Conservation (phyloP, 2,888 invertebrate species). For the Eubasilissa splendida region DNA sequence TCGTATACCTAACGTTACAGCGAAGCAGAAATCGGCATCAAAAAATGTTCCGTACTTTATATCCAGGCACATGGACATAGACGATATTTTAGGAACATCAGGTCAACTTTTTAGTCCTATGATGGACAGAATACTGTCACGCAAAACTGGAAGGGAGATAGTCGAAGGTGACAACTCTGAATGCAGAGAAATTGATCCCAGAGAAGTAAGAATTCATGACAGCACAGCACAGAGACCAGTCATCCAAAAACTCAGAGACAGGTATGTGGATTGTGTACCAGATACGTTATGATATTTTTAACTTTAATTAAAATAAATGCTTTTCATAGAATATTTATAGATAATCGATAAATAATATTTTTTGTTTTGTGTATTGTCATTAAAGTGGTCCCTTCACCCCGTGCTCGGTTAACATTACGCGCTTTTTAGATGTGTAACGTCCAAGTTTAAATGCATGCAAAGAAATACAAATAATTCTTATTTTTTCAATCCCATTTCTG, state of each 20-base stretch:
- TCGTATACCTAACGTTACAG: slow-evolving; percentile 67
- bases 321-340: too few species aligned
- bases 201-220: slow-evolving; percentile 86
- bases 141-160: slow-evolving; percentile 66
- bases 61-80: slow-evolving; percentile 89
- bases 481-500: too few species aligned
- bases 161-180: slow-evolving; percentile 69
- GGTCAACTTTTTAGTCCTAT: slow-evolving; percentile 77
- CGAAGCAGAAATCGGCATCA: slow-evolving; percentile 60
- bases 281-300: too few species aligned
- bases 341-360: too few species aligned
- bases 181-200: slow-evolving; percentile 83
- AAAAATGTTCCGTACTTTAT: slow-evolving; percentile 77
- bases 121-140: slow-evolving; percentile 73
- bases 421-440: too few species aligned
- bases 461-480: too few species aligned
- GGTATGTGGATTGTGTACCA: slow-evolving; percentile 63
- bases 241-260: slow-evolving; percentile 75
- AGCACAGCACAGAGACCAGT: slow-evolving; percentile 81
- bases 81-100: slow-evolving; percentile 85
- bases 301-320: too few species aligned
- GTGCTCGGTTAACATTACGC: too few species aligned
- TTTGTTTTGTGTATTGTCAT: too few species aligned
- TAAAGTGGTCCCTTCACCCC: too few species aligned
- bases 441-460: too few species aligned